Percentiles rank a stretch among this genome's conserved stretches.
These are phyloP conservation scores for Tinamus guttatus DNA, from an alignment of 2,113 vertebrate genomes.

Conservation along the genomic window DNA sequence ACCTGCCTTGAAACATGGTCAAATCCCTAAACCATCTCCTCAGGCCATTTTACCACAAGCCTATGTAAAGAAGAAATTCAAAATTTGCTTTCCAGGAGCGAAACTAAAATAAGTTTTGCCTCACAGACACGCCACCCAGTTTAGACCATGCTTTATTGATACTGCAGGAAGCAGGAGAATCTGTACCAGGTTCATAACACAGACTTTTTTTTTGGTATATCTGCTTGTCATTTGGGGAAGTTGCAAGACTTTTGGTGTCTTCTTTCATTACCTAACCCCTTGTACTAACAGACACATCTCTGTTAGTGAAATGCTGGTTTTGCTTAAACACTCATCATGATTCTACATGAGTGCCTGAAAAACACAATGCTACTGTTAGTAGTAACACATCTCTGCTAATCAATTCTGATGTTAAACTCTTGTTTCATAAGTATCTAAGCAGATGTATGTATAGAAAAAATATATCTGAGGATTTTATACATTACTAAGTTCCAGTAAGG, in stretches of 20 bases:
- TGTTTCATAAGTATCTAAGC: neutral
- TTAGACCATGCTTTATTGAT: neutral
- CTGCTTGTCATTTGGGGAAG: neutral
- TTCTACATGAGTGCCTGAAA: neutral
- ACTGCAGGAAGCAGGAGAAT: neutral
- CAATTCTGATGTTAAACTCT: neutral
- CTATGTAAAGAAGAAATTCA: rapidly evolving
- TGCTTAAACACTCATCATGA: neutral
- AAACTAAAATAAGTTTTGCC: neutral
- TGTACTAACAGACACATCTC: neutral
- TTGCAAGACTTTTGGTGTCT: neutral
- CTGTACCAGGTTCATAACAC: neutral
- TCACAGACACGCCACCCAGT: rapidly evolving
- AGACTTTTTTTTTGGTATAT: neutral
- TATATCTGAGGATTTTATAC: neutral
- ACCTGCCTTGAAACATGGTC: neutral
- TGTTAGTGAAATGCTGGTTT: neutral
- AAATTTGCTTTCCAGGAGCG: neutral
- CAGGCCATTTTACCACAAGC: neutral
- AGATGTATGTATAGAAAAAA: neutral
- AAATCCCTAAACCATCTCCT: neutral
- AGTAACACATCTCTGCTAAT: neutral
- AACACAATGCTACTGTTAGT: rapidly evolving
- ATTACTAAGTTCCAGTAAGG: neutral
- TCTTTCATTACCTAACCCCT: neutral